Base-by-base conservation (phyloP, 2,888 invertebrate genomes). In the Hirtodrosophila trivittata region DNA sequence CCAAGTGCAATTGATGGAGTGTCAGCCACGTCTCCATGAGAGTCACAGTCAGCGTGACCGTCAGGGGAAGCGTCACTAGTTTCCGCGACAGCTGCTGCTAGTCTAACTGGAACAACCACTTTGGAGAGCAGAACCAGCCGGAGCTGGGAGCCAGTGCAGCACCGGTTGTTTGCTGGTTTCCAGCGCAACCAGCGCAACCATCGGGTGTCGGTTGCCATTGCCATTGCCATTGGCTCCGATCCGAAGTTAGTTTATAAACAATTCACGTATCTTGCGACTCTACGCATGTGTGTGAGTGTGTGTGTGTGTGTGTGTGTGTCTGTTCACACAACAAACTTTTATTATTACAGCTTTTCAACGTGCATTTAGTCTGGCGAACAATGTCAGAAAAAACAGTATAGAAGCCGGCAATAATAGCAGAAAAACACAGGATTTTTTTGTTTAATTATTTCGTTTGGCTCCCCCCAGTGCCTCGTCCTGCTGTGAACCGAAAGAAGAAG, bases 191-290 rank as follows among this genome's bases (percentile, higher is more conserved):
- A 21, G n/a, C 13, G 32, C 28, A 28, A 7, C 28, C 9, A 18
- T 41, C 54, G 37, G 30, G 30, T 43, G 37, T 26, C 38, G 35
- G 35, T 41, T 45, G 32, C 45, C 65, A 65, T 74, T 69, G 50
- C 67, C 38, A 62, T 76, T 74, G 74, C 69, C 76, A 70, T 63
- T 75, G 73, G 67, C 75, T 56, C 55, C 73, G 69, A 37, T 65
- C 55, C 68, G 57, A 69, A 75, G 72, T 77, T 83, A 73, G 82
- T 84, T 84, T 83, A 82, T 84, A 84, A 83, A 84, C 84, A 84
- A 78, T 84, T 77, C 81, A 83, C 82, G 81, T 82, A 75, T 66
- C 75, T 67, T 63, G 71, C 41, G 18, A 52, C 43, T 21, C 3
- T 21, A 21, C 10, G 43, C 26, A 42, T 16, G 2, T 7, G 6